Evolutionary conservation across 2,888 invertebrate species (phyloP).

Genomic region (Drosophila barbarae): DNA sequence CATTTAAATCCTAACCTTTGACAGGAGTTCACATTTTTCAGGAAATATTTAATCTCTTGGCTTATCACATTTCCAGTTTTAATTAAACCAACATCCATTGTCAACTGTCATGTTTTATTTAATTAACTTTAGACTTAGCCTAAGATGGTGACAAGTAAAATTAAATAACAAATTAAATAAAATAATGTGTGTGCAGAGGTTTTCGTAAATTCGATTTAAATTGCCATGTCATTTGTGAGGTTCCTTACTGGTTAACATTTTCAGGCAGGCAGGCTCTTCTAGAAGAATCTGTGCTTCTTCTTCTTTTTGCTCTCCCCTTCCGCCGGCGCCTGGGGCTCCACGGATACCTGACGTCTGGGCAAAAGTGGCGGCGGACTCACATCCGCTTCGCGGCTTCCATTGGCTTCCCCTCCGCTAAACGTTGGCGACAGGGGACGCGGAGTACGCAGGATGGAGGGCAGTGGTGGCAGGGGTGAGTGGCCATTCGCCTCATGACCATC

Average conservation of each 20-base stretch:
- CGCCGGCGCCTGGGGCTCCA: constrained; percentile 44
- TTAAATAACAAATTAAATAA: constrained; percentile 44
- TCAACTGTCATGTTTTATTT: constrained; percentile 25
- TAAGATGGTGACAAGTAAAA: constrained; percentile 32
- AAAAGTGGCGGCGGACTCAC: constrained; percentile 68
- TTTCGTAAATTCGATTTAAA: constrained; percentile 46
- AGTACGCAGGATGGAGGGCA: constrained; percentile 63
- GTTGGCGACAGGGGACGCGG: constrained; percentile 63
- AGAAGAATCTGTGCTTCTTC: constrained; percentile 74
- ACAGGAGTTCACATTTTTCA: no score
- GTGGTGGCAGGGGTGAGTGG: constrained; percentile 23
- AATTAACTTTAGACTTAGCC: constrained; percentile 40
- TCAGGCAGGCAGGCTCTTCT: constrained; percentile 46
- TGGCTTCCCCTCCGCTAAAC: constrained; percentile 6
- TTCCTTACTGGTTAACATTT: constrained; percentile 33
- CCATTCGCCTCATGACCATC: constrained; percentile 47
- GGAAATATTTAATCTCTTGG: background rate
- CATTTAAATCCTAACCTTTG: no score
- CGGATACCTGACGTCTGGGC: constrained; percentile 57
- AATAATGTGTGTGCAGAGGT: constrained; percentile 18
- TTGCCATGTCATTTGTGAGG: constrained; percentile 58
- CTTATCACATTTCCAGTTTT: background rate
- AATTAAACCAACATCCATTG: background rate
- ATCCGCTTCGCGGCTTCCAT: constrained; percentile 13
- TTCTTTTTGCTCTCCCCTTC: constrained; percentile 60